A percentile compares a stretch with the other conserved stretches of the same genome.
phyloP scores from a whole-genome alignment of 2,113 vertebrate species.

The Ancistrus triradiatus region DNA sequence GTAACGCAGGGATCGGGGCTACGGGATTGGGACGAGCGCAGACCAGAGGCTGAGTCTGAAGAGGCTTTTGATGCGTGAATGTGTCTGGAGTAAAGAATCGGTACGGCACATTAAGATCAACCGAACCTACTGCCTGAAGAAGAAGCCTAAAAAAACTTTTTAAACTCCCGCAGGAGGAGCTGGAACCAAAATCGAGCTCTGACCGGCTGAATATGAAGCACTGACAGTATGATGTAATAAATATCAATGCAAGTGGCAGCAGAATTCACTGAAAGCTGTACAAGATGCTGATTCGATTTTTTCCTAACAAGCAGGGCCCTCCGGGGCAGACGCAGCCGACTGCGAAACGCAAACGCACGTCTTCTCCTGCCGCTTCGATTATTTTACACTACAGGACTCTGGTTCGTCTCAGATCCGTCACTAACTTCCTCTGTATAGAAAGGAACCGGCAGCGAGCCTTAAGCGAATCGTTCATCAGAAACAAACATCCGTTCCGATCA shows the following conservation, averaged over 20 bases:
- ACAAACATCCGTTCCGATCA: conserved; percentile 1
- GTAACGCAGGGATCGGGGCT: conserved; percentile 52
- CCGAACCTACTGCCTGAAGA: conserved; percentile 27
- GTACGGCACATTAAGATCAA: conserved; percentile 27
- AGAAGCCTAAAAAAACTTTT: conserved; percentile 20
- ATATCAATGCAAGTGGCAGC: background rate
- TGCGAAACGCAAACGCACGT: conserved; percentile 25
- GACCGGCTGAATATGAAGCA: conserved; percentile 13
- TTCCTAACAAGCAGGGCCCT: no score
- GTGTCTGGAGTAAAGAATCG: conserved; percentile 18
- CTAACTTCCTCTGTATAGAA: conserved; percentile 32
- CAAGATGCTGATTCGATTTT: no score
- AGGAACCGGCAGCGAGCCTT: conserved; percentile 19
- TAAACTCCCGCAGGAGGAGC: background rate
- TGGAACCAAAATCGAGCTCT: conserved; percentile 40
- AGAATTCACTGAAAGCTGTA: conserved; percentile 16
- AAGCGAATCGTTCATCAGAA: conserved; percentile 15
- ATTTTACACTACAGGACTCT: conserved; percentile 45
- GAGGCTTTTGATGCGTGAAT: background rate
- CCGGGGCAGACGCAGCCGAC: no score
- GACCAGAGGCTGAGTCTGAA: background rate
- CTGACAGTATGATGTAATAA: conserved; percentile 14
- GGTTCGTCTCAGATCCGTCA: conserved; percentile 25
- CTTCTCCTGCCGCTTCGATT: conserved; percentile 23
- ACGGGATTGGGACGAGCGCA: conserved; percentile 52